Percentiles rank a stretch among this genome's conserved stretches.
Evolutionary conservation across 2,797 vertebrate genomes (phyloP).

Genomic region (Rhabdomys pumilio): DNA sequence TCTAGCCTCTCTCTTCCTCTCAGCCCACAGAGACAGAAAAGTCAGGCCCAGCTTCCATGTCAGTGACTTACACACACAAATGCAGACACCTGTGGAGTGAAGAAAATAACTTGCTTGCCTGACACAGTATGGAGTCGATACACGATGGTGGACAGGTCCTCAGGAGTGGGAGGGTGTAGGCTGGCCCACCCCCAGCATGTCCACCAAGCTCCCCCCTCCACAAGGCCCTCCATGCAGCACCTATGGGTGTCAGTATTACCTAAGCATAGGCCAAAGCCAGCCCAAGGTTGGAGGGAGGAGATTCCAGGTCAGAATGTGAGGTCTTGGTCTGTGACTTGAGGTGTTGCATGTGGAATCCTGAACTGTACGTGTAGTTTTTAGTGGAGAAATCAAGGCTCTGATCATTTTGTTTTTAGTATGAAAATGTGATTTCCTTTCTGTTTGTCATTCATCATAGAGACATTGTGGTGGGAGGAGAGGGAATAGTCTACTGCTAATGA

Average conservation of each 20-base stretch:
- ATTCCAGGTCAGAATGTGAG: slow-evolving; percentile 89
- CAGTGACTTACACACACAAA: slow-evolving; percentile 23
- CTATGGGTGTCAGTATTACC: slow-evolving; percentile 86
- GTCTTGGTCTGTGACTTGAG: slow-evolving; percentile 91
- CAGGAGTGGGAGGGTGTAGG: slow-evolving; percentile 70
- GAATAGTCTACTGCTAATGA: slow-evolving; percentile 90
- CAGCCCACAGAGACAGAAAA: slow-evolving; percentile 30
- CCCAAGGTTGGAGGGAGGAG: slow-evolving; percentile 82
- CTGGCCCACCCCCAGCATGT: slow-evolving; percentile 72
- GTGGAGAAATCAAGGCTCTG: slow-evolving; percentile 92
- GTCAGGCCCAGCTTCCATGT: neutral
- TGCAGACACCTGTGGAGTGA: neutral
- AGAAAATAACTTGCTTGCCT: slow-evolving; percentile 5
- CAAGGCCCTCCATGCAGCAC: slow-evolving; percentile 52
- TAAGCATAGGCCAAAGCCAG: slow-evolving; percentile 83
- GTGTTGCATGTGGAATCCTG: slow-evolving; percentile 93
- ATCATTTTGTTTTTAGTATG: slow-evolving; percentile 91
- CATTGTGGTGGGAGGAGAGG: slow-evolving; percentile 88
- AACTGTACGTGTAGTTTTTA: slow-evolving; percentile 93
- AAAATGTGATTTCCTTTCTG: slow-evolving; percentile 92
- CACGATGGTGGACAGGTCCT: slow-evolving; percentile 44
- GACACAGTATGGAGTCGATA: neutral
- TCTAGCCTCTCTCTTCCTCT: neutral
- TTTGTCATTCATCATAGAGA: slow-evolving; percentile 91
- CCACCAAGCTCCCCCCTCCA: slow-evolving; percentile 6